These are phyloP conservation scores for Hippocampus barbouri DNA, from an alignment of 2,113 vertebrate genomes.

Conservation along the genomic window DNA sequence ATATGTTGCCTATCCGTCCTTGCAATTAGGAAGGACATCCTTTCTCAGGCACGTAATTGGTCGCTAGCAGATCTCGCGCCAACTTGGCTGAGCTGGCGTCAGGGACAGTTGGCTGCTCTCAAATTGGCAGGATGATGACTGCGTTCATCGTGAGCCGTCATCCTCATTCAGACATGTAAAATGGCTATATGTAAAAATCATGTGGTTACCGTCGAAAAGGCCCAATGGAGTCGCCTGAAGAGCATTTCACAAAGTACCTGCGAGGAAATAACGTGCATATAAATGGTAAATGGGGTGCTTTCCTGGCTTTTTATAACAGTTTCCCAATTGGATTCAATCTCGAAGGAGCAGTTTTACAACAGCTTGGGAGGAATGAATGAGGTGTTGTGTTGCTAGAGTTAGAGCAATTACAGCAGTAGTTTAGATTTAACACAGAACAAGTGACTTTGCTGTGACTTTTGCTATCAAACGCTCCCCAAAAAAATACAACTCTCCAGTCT, in stretches of 20 bases:
- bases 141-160: conserved; percentile 43
- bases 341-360: not conserved
- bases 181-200: conserved; percentile 21
- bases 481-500: not conserved
- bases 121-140: conserved; percentile 60
- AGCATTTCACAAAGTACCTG: not conserved
- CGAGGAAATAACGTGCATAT: not conserved
- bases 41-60: conserved; percentile 61
- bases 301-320: not conserved
- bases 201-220: not conserved
- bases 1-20: conserved; percentile 36
- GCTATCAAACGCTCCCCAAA: not conserved
- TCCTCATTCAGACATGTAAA: conserved; percentile 28
- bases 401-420: not conserved
- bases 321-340: not conserved
- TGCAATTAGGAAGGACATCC: conserved; percentile 65
- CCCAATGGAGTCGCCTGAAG: not conserved
- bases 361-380: not conserved
- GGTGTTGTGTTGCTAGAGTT: conserved; percentile 1
- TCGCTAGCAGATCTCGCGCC: conserved; percentile 57
- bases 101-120: conserved; percentile 55
- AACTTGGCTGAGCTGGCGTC: conserved; percentile 56
- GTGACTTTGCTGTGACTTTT: conserved; percentile 5
- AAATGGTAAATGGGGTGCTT: not conserved
- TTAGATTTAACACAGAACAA: not conserved